phyloP scores from a whole-genome alignment of 1,140 invertebrate genomes.

The Pachypsylla venusta region DNA sequence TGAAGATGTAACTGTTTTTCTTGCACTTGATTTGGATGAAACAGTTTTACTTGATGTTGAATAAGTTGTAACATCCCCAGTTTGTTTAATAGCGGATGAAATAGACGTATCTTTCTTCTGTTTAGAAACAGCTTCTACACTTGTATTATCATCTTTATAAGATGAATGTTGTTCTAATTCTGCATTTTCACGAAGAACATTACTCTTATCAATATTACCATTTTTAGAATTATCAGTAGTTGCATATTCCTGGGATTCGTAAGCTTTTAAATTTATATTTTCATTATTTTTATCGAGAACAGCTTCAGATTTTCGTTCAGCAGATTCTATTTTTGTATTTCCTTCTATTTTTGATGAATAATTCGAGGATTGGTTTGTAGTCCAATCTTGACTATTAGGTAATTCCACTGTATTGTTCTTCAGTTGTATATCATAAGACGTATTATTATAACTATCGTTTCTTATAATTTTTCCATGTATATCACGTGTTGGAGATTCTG shows the following conservation, averaged over 20 bases:
- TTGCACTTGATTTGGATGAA: background rate
- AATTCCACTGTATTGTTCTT: background rate
- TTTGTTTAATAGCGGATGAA: slow-evolving; percentile 13
- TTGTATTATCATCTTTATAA: slow-evolving; percentile 12
- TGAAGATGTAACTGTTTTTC: background rate
- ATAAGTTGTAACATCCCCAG: slow-evolving; percentile 6
- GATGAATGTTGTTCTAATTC: background rate
- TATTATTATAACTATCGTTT: slow-evolving; percentile 22
- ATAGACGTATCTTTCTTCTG: slow-evolving; percentile 13
- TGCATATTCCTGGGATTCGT: background rate
- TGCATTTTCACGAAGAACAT: background rate
- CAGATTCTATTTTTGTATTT: background rate
- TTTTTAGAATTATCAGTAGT: slow-evolving; percentile 8
- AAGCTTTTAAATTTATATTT: background rate
- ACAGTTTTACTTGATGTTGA: slow-evolving; percentile 11
- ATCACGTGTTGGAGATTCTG: slow-evolving; percentile 51
- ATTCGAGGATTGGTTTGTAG: background rate
- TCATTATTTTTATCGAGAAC: background rate
- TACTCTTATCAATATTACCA: background rate
- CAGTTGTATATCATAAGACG: slow-evolving; percentile 1
- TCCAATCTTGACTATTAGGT: slow-evolving; percentile 6
- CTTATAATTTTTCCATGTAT: slow-evolving; percentile 26
- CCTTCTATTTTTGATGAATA: background rate
- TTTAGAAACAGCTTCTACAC: slow-evolving; percentile 11
- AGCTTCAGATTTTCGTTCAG: background rate